Evolutionary conservation across 2,797 vertebrate genomes (phyloP).

Genomic region (Pachyuromys duprasi): DNA sequence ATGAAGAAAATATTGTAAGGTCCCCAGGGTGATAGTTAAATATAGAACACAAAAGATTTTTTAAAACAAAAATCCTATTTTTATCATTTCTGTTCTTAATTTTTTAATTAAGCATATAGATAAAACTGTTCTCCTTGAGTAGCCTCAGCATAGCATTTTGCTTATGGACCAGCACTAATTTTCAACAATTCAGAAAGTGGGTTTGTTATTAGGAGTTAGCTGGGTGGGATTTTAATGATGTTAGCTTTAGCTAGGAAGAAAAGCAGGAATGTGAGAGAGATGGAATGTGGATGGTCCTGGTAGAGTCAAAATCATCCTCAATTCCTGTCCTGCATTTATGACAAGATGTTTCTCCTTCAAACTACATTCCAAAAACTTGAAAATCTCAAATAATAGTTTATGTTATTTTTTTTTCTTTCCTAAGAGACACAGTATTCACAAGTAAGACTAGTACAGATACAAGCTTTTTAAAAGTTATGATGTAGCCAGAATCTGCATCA

Average conservation of each 20-base stretch:
- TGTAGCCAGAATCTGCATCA: background rate
- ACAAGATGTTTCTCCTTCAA: background rate
- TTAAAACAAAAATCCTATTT: background rate
- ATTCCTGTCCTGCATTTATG: background rate
- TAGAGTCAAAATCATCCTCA: constrained; percentile 20
- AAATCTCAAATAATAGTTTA: constrained; percentile 11
- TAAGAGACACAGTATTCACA: constrained; percentile 8
- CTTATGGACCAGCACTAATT: background rate
- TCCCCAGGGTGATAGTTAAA: background rate
- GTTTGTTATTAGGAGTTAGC: constrained; percentile 11
- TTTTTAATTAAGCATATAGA: background rate
- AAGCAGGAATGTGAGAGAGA: constrained; percentile 29
- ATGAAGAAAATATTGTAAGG: background rate
- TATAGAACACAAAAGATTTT: background rate
- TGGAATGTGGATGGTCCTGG: background rate
- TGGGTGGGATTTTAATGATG: constrained; percentile 44
- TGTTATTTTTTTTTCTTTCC: background rate
- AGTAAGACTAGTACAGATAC: background rate
- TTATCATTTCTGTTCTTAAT: constrained; percentile 46
- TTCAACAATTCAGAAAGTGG: constrained; percentile 20
- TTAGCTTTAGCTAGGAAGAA: constrained; percentile 18
- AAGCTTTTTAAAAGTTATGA: background rate
- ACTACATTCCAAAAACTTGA: background rate
- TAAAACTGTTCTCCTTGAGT: background rate
- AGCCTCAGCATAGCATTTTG: constrained; percentile 1